These are phyloP conservation scores for Zoanthus sociatus DNA, from an alignment of 92 coral and sea anemone species.

Conservation along the genomic window DNA sequence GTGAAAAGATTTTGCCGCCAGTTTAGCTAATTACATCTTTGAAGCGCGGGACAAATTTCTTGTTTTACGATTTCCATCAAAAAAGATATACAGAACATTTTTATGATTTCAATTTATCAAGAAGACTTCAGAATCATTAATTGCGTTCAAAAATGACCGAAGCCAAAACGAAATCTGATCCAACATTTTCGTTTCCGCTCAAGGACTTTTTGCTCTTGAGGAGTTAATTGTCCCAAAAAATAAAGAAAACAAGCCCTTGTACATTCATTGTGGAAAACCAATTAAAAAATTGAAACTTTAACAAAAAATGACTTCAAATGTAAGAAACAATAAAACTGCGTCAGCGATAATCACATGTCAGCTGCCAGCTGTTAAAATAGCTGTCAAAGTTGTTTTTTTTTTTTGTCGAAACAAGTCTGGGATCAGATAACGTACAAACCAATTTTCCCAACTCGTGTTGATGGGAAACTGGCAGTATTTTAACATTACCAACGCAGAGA, in stretches of 20 bases:
- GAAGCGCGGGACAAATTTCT: not conserved
- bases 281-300: not conserved
- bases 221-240: conserved; percentile 2
- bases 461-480: no score
- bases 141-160: conserved; percentile 34
- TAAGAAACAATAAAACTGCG: not conserved
- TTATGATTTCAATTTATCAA: not conserved
- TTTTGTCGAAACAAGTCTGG: no score
- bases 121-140: not conserved
- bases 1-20: not conserved
- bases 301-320: not conserved
- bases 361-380: conserved; percentile 51
- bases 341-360: conserved; percentile 10
- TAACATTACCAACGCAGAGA: no score
- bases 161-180: conserved; percentile 50
- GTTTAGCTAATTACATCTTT: not conserved
- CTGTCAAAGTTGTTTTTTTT: not conserved
- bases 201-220: not conserved
- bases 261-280: not conserved
- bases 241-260: not conserved
- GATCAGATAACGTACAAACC: no score
- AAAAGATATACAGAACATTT: not conserved
- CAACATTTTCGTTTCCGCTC: conserved; percentile 18
- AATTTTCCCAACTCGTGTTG: no score
- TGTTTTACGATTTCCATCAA: not conserved